Evolutionary conservation across 2,113 vertebrate species (phyloP).

Genomic region (Passerina amoena): DNA sequence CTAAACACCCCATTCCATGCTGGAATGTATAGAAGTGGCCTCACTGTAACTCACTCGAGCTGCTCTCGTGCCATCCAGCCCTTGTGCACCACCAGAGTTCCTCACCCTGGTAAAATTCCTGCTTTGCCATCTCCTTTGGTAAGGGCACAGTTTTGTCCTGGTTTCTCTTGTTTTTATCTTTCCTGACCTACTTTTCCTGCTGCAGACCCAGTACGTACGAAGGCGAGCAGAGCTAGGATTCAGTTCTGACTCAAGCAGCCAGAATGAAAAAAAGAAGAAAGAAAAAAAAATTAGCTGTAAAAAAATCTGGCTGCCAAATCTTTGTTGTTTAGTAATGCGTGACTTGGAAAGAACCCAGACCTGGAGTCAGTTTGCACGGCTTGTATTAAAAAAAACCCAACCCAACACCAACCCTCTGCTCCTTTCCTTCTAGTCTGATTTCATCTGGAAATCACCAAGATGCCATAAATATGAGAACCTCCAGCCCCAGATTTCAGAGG

Average conservation of each 20-base stretch:
- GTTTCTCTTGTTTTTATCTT: not conserved
- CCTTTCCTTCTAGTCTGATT: not conserved
- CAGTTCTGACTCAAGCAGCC: slow-evolving; percentile 49
- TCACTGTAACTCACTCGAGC: fast-evolving
- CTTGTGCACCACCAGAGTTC: not conserved
- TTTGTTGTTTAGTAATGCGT: slow-evolving; percentile 49
- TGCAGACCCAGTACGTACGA: not conserved
- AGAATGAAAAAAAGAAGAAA: not conserved
- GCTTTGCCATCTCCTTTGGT: not conserved
- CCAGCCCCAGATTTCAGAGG: not conserved
- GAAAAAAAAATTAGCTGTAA: not conserved
- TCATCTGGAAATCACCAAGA: slow-evolving; percentile 44
- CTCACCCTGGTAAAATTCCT: not conserved
- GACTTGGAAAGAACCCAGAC: slow-evolving; percentile 42
- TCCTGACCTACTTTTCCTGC: slow-evolving; percentile 46
- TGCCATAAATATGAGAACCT: slow-evolving; percentile 20
- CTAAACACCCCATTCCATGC: not conserved
- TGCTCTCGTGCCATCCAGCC: fast-evolving
- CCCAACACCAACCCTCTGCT: not conserved
- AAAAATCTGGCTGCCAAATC: slow-evolving; percentile 56
- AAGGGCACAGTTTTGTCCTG: not conserved
- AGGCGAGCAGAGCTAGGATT: slow-evolving; percentile 2
- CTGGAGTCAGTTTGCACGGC: not conserved
- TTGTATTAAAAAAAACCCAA: not conserved
- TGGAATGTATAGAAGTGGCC: not conserved